phyloP scores from a whole-genome alignment of 2,113 vertebrate species.

The Pardalotus punctatus region DNA sequence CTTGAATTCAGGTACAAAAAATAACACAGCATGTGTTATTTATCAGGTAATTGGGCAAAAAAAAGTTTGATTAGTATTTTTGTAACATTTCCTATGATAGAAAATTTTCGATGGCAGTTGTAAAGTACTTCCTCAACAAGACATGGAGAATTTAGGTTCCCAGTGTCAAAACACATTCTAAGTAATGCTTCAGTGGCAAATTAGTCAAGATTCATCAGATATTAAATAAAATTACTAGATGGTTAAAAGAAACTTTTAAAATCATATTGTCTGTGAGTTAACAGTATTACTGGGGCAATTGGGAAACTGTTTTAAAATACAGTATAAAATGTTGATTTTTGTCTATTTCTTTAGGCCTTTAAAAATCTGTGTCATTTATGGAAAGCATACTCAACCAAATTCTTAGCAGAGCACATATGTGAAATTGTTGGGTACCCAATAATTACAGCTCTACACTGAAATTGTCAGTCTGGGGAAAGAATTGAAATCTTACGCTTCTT shows the following conservation, averaged over 20 bases:
- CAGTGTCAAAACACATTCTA: background rate
- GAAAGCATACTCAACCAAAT: background rate
- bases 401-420: background rate
- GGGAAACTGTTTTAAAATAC: background rate
- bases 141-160: background rate
- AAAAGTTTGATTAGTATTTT: background rate
- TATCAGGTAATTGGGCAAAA: background rate
- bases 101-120: background rate
- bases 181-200: background rate
- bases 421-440: background rate
- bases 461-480: background rate
- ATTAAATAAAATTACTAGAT: background rate
- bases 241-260: background rate
- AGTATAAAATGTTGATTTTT: background rate
- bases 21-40: constrained; percentile 13
- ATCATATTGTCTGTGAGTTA: background rate
- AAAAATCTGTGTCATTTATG: background rate
- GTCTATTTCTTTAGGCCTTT: background rate
- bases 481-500: background rate
- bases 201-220: background rate
- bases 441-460: background rate
- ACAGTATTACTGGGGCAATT: background rate
- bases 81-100: background rate
- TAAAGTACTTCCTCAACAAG: background rate
- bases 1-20: constrained; percentile 28